Base-by-base conservation (phyloP, 2,888 invertebrate species). In the Bellardia bayeri region DNA sequence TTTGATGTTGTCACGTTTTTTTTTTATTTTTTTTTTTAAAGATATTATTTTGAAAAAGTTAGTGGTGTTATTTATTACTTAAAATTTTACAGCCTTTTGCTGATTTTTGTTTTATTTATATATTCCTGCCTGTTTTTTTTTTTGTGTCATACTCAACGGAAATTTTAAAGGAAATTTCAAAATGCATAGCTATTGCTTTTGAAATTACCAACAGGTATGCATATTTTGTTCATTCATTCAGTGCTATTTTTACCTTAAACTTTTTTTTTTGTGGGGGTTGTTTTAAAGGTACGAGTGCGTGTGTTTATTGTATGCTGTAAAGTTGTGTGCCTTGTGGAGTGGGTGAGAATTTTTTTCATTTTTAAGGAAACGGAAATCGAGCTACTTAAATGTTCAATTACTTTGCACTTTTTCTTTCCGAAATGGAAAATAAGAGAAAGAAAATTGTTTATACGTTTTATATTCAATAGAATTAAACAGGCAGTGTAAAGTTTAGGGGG, bases 311-410 rank as follows among this genome's bases (percentile, higher is more conserved):
- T 23, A 51, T 14, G 23, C 40, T 37, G 14, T 63, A 2, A 63
- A 37, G 14, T 3, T n/a, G 14, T 51, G 11, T 3, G 6, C 0
- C n/a, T n/a, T 51, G 51, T 8, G 7, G 23, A 23, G 9, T 3
- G 23, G 14, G 11, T 37, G 45, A 33, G 37, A 37, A 58, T 30
- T 66, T 72, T 30, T 66, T 72, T 56, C 11, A 66, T 23, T 74
- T n/a, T 37, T n/a, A n/a, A 40, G 63, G 63, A 75, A 85, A 75
- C 84, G 87, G 87, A 87, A 82, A 84, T 87, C 87, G 40, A 82
- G 81, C 87, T 82, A 87, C 87, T 87, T 85, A 82, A 84, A 79
- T 82, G 84, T 85, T 84, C 84, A 82, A 87, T 87, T 87, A 81
- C 68, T 84, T 87, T 45, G 63, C 76, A 84, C 42, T 37, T 76